Evolutionary conservation across 2,797 vertebrate genomes (phyloP), one percentile per base, ranked within the genome.

Genomic region (Falco biarmicus): DNA sequence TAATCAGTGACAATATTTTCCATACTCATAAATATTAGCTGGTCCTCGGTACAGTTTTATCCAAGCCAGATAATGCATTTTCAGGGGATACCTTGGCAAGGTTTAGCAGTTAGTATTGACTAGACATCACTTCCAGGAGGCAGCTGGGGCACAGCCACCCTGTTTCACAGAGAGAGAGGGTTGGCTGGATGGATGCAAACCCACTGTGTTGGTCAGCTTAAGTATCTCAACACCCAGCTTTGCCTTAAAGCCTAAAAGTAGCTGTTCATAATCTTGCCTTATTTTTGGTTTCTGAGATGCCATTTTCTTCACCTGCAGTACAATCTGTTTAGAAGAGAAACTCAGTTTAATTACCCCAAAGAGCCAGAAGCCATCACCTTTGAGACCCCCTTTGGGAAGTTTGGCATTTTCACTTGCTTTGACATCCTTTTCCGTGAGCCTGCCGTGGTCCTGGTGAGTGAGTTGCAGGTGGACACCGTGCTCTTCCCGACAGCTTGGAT

Each of bases 351-450:
- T 89, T 90, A 90, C 43, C 97, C 98, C 4, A 93, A 95, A 75
- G 84, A 97, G 50, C 93, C 96, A 41, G 93, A 98, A 81, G 3
- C 54, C 5, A 21, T 97, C 87, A 97, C 96, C 34, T 98, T 98
- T 56, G 74, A 97, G n/a, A 98, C 97, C 7, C 69, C 96, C 3
- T 98, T 98, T 95, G 98, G 98, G 82, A 98, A 95, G 37, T 96
- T 98, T 93, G 98, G 97, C 57, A 71, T 98, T 86, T 97, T 98
- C 73, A 98, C 97, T 16, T 98, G 97, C 80, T 98, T 98, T 2
- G 98, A 98, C 84, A 94, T 98, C 73, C 97, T 98, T 17, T 98
- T 97, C 90, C 50, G 47, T 4, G 66, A 97, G 3, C 97, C 97
- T 3, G 97, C 97, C 0, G 89, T 97, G 45, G 64, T 92, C 12